Percentiles rank a stretch among this genome's conserved stretches.
These are phyloP conservation scores for Paralvinella palmiformis DNA, from an alignment of 1,140 invertebrate species.

Conservation along the genomic window DNA sequence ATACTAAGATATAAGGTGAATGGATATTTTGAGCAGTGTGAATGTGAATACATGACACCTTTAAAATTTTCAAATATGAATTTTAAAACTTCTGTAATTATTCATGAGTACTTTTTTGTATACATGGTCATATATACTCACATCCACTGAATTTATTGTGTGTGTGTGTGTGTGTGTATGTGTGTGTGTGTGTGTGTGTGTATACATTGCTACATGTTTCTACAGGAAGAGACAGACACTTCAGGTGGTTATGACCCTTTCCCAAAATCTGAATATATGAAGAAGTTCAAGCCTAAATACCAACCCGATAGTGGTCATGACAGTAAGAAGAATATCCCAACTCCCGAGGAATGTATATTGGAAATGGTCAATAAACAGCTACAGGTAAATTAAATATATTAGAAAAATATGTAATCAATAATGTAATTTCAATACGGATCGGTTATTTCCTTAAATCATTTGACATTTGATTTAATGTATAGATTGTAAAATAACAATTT, in stretches of 20 bases:
- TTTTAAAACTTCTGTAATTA: neutral
- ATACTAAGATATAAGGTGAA: too few species aligned
- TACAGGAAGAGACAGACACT: constrained; percentile 21
- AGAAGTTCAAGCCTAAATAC: constrained; percentile 42
- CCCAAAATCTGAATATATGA: constrained; percentile 42
- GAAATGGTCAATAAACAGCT: constrained; percentile 46
- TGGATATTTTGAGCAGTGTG: too few species aligned
- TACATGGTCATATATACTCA: neutral
- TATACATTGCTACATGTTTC: neutral
- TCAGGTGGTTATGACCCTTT: constrained; percentile 39
- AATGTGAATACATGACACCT: too few species aligned
- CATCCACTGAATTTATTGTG: too few species aligned
- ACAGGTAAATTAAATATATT: constrained; percentile 33
- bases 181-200: neutral
- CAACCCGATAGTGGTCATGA: constrained; percentile 21
- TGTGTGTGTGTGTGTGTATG: too few species aligned
- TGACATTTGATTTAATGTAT: too few species aligned
- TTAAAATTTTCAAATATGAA: too few species aligned
- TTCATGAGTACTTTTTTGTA: neutral
- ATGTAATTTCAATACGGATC: too few species aligned
- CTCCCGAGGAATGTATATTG: constrained; percentile 41
- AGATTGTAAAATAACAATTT: too few species aligned
- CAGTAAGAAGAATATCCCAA: constrained; percentile 28
- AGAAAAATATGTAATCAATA: too few species aligned
- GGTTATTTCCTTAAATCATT: too few species aligned